Conservation (phyloP, 1,140 invertebrate genomes). For the Leptinotarsa defecta region DNA sequence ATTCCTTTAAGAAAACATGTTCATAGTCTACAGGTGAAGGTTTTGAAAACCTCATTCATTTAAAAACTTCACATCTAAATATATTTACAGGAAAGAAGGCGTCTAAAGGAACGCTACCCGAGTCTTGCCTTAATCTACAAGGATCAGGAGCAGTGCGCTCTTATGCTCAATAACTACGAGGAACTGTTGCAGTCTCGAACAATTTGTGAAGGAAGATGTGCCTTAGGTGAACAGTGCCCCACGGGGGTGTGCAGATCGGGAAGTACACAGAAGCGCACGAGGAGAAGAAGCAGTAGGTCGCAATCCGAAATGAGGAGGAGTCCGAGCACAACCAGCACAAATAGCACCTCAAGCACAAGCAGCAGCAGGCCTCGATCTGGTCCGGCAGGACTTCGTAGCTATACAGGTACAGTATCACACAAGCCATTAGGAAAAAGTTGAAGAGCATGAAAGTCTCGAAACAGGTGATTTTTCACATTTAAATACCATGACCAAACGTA, state of each 20-base stretch:
- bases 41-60: too few relatives aligned
- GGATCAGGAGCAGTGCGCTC: constrained; percentile 76
- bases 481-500: too few relatives aligned
- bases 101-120: constrained; percentile 82
- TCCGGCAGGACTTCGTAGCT: constrained; percentile 73
- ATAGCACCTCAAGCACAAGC: constrained; percentile 64
- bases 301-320: constrained; percentile 50
- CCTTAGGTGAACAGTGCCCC: constrained; percentile 81
- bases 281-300: constrained; percentile 55
- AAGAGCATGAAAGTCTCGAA: too few relatives aligned
- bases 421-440: too few relatives aligned
- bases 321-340: constrained; percentile 61
- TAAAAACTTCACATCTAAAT: not conserved
- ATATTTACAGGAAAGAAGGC: constrained; percentile 72
- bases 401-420: constrained; percentile 61
- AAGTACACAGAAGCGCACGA: constrained; percentile 60
- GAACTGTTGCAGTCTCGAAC: constrained; percentile 74
- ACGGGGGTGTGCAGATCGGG: constrained; percentile 68
- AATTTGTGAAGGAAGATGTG: constrained; percentile 84
- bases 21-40: too few relatives aligned
- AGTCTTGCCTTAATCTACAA: constrained; percentile 72
- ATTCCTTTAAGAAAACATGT: too few relatives aligned
- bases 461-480: too few relatives aligned
- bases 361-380: constrained; percentile 69
- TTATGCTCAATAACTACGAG: constrained; percentile 81